phyloP scores from a whole-genome alignment of 2,888 invertebrate genomes.

The Acronicta alni region DNA sequence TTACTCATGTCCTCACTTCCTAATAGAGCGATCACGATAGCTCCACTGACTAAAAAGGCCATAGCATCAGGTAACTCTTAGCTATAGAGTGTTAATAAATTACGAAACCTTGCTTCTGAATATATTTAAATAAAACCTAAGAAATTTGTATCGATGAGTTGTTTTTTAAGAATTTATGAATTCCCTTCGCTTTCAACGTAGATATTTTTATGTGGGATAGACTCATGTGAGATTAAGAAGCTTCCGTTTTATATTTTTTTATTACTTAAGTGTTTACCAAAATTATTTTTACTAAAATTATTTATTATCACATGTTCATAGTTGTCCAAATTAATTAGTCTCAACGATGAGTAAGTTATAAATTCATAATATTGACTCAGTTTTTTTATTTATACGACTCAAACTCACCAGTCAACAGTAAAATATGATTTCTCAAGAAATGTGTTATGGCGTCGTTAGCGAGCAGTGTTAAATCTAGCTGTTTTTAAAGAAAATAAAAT shows the following conservation, averaged over 20 bases:
- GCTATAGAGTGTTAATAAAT: slow-evolving; percentile 71
- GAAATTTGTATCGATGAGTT: slow-evolving; percentile 27
- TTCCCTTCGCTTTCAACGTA: slow-evolving; percentile 6
- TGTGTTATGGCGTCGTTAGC: slow-evolving; percentile 51
- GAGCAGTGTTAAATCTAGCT: slow-evolving; percentile 21
- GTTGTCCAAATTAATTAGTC: slow-evolving; percentile 22
- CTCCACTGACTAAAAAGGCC: slow-evolving; percentile 73
- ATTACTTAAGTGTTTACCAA: slow-evolving; percentile 16
- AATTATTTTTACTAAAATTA: slow-evolving; percentile 11
- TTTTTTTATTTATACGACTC: slow-evolving; percentile 34
- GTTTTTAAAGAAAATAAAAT: slow-evolving; percentile 59
- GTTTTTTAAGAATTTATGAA: slow-evolving; percentile 10
- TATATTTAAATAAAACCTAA: slow-evolving; percentile 38
- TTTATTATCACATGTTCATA: slow-evolving; percentile 17
- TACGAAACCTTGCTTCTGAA: slow-evolving; percentile 60
- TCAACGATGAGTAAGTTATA: slow-evolving; percentile 21
- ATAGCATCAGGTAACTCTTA: slow-evolving; percentile 67
- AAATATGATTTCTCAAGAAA: slow-evolving; percentile 51
- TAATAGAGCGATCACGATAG: slow-evolving; percentile 84
- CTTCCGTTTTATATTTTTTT: slow-evolving; percentile 24
- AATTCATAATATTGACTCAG: slow-evolving; percentile 31
- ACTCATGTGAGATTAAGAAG: slow-evolving; percentile 9
- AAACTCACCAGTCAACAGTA: slow-evolving; percentile 17
- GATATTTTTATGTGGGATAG: not conserved
- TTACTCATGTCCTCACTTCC: slow-evolving; percentile 66